These are phyloP conservation scores for Lota lota DNA, from an alignment of 2,113 vertebrate genomes.

Conservation along the genomic window DNA sequence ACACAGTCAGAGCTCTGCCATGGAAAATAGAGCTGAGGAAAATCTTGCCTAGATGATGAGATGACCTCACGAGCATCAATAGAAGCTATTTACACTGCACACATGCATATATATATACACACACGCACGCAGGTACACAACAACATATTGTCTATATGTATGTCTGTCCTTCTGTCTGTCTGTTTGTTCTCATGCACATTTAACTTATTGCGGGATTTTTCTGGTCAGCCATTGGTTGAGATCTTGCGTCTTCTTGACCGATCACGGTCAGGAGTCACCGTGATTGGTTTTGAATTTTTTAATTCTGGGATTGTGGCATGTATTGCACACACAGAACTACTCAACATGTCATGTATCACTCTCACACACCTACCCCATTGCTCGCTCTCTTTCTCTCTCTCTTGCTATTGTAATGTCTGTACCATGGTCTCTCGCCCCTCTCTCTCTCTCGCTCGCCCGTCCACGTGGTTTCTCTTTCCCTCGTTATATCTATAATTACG, in stretches of 20 bases:
- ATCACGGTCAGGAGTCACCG: too few relatives aligned
- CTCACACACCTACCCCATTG: background rate
- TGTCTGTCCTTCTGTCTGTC: slow-evolving; percentile 11
- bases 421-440: background rate
- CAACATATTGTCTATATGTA: slow-evolving; percentile 7
- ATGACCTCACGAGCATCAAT: background rate
- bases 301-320: too few relatives aligned
- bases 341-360: too few relatives aligned
- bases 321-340: too few relatives aligned
- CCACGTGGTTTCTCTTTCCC: slow-evolving; percentile 31
- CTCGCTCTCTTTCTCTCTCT: slow-evolving; percentile 5
- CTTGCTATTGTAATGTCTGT: background rate
- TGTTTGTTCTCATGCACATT: slow-evolving; percentile 3
- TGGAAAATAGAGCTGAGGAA: slow-evolving; percentile 3
- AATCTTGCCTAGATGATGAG: slow-evolving; percentile 4
- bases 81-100: background rate
- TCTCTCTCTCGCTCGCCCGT: background rate
- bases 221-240: too few relatives aligned
- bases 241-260: too few relatives aligned
- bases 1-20: background rate
- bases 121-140: background rate
- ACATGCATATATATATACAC: background rate
- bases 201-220: slow-evolving; percentile 3
- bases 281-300: background rate
- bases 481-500: slow-evolving; percentile 51